Conservation (phyloP, 2,888 invertebrate species). For the Harmothoe impar region DNA sequence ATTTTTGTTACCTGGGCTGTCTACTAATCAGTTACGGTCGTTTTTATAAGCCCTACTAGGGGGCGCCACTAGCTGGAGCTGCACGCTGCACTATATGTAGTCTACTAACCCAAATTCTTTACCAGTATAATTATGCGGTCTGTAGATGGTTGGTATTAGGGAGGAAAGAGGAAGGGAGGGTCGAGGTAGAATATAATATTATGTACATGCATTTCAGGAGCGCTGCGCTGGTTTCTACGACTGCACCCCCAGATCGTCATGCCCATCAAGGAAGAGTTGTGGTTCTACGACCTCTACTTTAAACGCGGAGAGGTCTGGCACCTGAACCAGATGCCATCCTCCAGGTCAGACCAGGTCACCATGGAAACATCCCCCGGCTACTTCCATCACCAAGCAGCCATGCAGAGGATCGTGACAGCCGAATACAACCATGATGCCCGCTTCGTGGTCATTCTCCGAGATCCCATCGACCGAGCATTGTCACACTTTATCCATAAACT, state of each 20-base stretch:
- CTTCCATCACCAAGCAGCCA: background rate
- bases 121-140: too few relatives aligned
- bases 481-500: background rate
- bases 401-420: background rate
- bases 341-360: background rate
- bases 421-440: background rate
- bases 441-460: constrained; percentile 22
- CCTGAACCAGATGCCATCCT: background rate
- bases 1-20: too few relatives aligned
- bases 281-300: constrained; percentile 25
- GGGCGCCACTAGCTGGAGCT: too few relatives aligned
- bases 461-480: background rate
- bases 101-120: too few relatives aligned
- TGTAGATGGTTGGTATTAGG: too few relatives aligned
- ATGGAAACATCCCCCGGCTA: constrained; percentile 11
- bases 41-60: too few relatives aligned
- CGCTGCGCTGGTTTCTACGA: background rate
- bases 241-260: background rate
- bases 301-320: background rate
- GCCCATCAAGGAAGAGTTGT: background rate
- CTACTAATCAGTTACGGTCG: too few relatives aligned
- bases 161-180: too few relatives aligned
- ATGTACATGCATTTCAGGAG: background rate
- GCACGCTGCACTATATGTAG: too few relatives aligned
- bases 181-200: too few relatives aligned